phyloP scores from a whole-genome alignment of 2,113 vertebrate species.

The Chaetodon auriga region DNA sequence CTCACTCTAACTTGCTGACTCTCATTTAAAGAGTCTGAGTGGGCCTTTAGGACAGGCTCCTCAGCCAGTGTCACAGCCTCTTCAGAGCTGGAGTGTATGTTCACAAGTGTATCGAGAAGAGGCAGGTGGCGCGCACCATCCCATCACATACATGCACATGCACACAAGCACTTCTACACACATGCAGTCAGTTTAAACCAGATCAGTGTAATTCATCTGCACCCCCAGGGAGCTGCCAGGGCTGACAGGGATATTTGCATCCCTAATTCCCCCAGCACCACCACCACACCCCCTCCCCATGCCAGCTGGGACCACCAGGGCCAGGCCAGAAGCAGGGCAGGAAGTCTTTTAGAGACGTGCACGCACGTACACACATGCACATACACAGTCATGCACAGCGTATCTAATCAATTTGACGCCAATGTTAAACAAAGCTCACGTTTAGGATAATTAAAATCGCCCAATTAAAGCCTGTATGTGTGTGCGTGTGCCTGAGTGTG shows the following conservation, averaged over 20 bases:
- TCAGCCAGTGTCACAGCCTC: slow-evolving; percentile 34
- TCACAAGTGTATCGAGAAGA: slow-evolving; percentile 22
- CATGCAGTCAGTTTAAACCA: slow-evolving; percentile 60
- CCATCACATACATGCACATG: slow-evolving; percentile 18
- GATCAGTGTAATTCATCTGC: slow-evolving; percentile 76
- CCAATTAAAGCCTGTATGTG: slow-evolving; percentile 60
- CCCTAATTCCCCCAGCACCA: slow-evolving; percentile 68
- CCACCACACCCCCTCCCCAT: slow-evolving; percentile 7
- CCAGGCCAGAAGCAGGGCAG: slow-evolving; percentile 62
- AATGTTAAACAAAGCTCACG: slow-evolving; percentile 76
- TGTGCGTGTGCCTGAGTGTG: neutral
- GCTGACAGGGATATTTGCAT: slow-evolving; percentile 82
- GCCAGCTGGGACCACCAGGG: slow-evolving; percentile 77
- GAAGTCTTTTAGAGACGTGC: slow-evolving; percentile 57
- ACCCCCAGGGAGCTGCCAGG: slow-evolving; percentile 66
- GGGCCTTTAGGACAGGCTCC: slow-evolving; percentile 54
- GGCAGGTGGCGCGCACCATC: slow-evolving; percentile 61
- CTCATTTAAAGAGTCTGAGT: slow-evolving; percentile 53
- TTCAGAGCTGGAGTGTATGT: slow-evolving; percentile 46
- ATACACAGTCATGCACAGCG: slow-evolving; percentile 53
- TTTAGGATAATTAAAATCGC: slow-evolving; percentile 76
- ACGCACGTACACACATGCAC: slow-evolving; percentile 28
- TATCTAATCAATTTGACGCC: slow-evolving; percentile 79
- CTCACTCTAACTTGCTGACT: slow-evolving; percentile 61
- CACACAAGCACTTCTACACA: slow-evolving; percentile 26